Base-by-base conservation (phyloP, 2,113 vertebrate genomes). In the Panurus biarmicus region DNA sequence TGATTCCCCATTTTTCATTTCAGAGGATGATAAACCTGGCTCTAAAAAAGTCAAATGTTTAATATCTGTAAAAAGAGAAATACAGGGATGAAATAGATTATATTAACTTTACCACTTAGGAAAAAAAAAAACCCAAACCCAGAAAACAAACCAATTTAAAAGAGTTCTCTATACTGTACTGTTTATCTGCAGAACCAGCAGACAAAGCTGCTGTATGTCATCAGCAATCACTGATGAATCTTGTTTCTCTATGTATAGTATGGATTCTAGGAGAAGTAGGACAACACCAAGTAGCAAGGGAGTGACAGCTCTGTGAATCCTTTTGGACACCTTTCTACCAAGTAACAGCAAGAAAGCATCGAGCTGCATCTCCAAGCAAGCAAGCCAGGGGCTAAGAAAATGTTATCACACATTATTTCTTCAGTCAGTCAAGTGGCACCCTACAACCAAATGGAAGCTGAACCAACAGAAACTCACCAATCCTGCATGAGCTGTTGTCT, bases 401-500 rank as follows among this genome's bases (percentile, higher is more conserved):
- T 2, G 31, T 61, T 44, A 83, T 12, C 65, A 71, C 71, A 45
- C 53, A 65, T 92, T 80, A 79, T 75, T 84, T 69, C 75, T 85
- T 85, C 67, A 74, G 35, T 74, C 83, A 84, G 38, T 56, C 81
- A 94, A 90, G 36, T 25, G 16, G 28, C 85, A 44, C 24, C 38
- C 24, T n/a, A 20, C 60, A 70, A n/a, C 0, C 0, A 45, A 7
- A 76, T 7, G 21, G 35, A 82, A 57, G 53, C 4, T 72, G 44
- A 85, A 81, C 14, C 11, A 47, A 44, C 35, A 56, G 35, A 1
- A 5, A 95, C 98, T 69, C 90, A 99, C 99, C 98, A 99, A 79
- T 50, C 99, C 99, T 8, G 98, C 99, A 11, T 99, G 99, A 48
- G 99, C 99, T 97, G 99, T 97, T 23, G 98, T 99, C 89, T 97